Percentiles rank a stretch among this genome's conserved stretches.
phyloP scores from a whole-genome alignment of 2,888 invertebrate genomes.

The Diploptera punctata region DNA sequence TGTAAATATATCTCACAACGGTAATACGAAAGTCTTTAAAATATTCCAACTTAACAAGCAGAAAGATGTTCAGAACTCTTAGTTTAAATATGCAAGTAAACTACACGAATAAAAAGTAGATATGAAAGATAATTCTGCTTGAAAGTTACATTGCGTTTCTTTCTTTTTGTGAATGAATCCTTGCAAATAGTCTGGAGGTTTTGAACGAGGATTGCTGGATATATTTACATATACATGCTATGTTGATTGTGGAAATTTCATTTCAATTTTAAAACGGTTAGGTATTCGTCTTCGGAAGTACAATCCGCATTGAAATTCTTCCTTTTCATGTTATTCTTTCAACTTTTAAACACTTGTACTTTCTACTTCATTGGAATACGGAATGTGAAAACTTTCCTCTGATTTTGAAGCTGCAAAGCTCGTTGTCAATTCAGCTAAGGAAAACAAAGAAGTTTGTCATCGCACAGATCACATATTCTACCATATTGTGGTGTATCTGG shows the following conservation, averaged over 20 bases:
- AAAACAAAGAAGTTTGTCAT: too few species aligned
- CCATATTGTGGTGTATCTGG: too few species aligned
- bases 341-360: background rate
- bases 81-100: background rate
- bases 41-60: background rate
- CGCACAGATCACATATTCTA: too few species aligned
- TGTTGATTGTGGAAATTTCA: constrained; percentile 28
- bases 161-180: background rate
- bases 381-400: background rate
- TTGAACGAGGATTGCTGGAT: background rate
- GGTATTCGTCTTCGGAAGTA: background rate
- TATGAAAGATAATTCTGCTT: background rate
- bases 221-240: background rate
- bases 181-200: background rate
- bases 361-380: constrained; percentile 10
- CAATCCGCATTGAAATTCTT: background rate
- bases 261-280: constrained; percentile 29
- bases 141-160: background rate
- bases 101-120: background rate
- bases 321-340: constrained; percentile 12
- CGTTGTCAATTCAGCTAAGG: too few species aligned
- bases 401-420: too few species aligned
- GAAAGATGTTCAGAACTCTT: background rate
- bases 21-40: background rate
- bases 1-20: too few species aligned